Base-by-base conservation (phyloP, 53 echinoderm and acorn worm species). In the Paelopatides confundens region DNA sequence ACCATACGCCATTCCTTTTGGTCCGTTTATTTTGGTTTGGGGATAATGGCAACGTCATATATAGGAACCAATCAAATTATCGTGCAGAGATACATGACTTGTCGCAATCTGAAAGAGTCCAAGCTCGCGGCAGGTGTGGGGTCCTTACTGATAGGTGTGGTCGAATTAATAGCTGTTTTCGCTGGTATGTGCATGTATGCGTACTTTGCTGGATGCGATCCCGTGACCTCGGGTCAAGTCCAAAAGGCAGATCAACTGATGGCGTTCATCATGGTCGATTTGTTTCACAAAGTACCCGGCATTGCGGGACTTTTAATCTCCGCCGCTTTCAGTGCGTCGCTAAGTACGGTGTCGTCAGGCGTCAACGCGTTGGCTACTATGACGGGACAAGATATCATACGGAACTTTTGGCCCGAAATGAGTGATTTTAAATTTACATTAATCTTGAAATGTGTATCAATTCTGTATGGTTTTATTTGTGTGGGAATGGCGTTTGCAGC, bases 41-140 rank as follows among this genome's bases (percentile, higher is more conserved):
- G 64, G 12, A 15, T 83, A 3, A 2, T 83, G 23, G 23, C 7
- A 4, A 11, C 10, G 13, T 83, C 84, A 11, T 83, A 64, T 26
- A 23, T 38, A 2, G 84, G 84, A 3, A 83, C 84, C 5, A 83
- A 83, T 35, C 84, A 83, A 21, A 63, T 83, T 9, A 63, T 83
- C 36, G 84, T 83, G 8, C 84, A 83, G 18, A 62, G 64, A 5
- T 83, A 83, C 35, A 64, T 83, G 84, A 83, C 84, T n/a, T 83
- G 84, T 35, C 13, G 65, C n/a, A 64, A 4, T 27, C n/a, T 83
- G 24, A 83, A 64, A 21, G n/a, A 64, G 38, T 35, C 84, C 2
- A 36, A 64, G 24, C 15, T 83, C 9, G 63, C 84, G 1, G 36
- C 65, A 11, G 64, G 35, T 21, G 4, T 83, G 0, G 84, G 84